A percentile compares a stretch with the other conserved stretches of the same genome.
Evolutionary conservation across 2,113 vertebrate genomes (phyloP).

Genomic region (Spilogale gracilis): DNA sequence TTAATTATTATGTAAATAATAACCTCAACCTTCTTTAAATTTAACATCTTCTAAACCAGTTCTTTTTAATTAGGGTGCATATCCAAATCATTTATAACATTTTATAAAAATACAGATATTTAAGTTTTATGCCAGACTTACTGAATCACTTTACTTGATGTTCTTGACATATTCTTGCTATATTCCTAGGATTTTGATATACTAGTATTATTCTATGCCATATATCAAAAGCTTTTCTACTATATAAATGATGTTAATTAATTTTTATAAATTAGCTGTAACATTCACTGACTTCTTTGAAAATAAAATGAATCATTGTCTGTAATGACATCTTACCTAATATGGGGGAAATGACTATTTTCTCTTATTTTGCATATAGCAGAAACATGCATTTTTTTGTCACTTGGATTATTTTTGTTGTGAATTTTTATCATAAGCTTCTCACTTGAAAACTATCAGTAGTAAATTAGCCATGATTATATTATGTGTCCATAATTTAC

Average conservation of each 20-base stretch:
- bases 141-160: background rate
- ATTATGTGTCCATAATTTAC: background rate
- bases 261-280: background rate
- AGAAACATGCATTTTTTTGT: background rate
- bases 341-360: background rate
- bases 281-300: background rate
- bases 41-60: background rate
- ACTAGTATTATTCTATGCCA: background rate
- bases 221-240: background rate
- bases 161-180: background rate
- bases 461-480: background rate
- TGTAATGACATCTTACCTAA: background rate
- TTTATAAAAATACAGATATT: conserved; percentile 13
- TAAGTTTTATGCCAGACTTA: background rate
- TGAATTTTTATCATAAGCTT: background rate
- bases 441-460: background rate
- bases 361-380: background rate
- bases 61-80: background rate
- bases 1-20: background rate
- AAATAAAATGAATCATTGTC: background rate
- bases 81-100: background rate
- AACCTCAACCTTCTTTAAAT: background rate
- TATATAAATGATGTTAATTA: background rate
- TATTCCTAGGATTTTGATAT: background rate
- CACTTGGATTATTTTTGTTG: background rate